Evolutionary conservation across 2,797 vertebrate genomes (phyloP).

Genomic region (Amniataba percoides): DNA sequence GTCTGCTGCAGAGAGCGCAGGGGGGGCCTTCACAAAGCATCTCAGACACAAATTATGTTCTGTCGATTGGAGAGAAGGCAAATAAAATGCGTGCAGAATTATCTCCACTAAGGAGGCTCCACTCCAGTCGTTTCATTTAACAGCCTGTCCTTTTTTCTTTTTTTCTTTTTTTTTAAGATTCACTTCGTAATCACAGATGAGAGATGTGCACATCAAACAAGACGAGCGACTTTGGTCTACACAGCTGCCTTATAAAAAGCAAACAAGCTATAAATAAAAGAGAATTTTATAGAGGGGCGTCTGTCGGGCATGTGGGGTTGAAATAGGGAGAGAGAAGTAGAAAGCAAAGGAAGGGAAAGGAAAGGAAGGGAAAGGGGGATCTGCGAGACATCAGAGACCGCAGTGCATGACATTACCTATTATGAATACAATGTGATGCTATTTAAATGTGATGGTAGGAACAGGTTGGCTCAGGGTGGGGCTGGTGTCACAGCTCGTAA

Average conservation of each 20-base stretch:
- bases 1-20: slow-evolving; percentile 24
- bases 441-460: slow-evolving; percentile 84
- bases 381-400: slow-evolving; percentile 76
- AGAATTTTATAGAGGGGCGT: slow-evolving; percentile 88
- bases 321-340: slow-evolving; percentile 58
- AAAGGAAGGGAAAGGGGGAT: slow-evolving; percentile 50
- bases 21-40: slow-evolving; percentile 38
- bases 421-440: slow-evolving; percentile 84
- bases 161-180: slow-evolving; percentile 62
- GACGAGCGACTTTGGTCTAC: slow-evolving; percentile 82
- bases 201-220: slow-evolving; percentile 86
- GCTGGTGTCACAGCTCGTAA: slow-evolving; percentile 82
- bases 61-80: slow-evolving; percentile 65
- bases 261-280: slow-evolving; percentile 89
- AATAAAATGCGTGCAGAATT: slow-evolving; percentile 74
- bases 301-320: slow-evolving; percentile 78
- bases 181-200: slow-evolving; percentile 85
- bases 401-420: slow-evolving; percentile 82
- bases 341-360: slow-evolving; percentile 42
- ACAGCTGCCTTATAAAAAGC: slow-evolving; percentile 86
- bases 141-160: slow-evolving; percentile 77
- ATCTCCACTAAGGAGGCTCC: slow-evolving; percentile 77
- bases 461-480: slow-evolving; percentile 81
- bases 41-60: slow-evolving; percentile 58
- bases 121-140: slow-evolving; percentile 83